Percentiles rank a stretch among this genome's conserved stretches.
Evolutionary conservation across 2,797 vertebrate species (phyloP).

Genomic region (Paramormyrops hopkinsi): DNA sequence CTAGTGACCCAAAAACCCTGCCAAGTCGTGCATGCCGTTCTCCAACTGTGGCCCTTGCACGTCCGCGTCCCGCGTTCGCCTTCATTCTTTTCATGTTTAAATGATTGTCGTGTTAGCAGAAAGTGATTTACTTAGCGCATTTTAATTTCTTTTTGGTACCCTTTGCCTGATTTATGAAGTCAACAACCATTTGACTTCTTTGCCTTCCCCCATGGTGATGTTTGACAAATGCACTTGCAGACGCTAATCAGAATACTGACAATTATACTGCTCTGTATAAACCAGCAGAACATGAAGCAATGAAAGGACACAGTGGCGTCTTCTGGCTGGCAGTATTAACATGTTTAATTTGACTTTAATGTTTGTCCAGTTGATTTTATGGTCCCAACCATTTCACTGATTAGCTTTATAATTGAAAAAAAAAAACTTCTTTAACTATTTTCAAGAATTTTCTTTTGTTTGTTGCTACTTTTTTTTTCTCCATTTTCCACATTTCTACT

Average conservation of each 20-base stretch:
- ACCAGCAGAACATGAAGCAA: neutral
- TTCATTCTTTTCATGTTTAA: neutral
- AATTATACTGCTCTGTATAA: neutral
- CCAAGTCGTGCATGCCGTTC: neutral
- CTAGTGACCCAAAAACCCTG: neutral
- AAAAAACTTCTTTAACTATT: neutral
- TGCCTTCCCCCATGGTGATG: neutral
- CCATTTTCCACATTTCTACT: neutral
- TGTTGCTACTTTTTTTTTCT: neutral
- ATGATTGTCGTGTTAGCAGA: neutral
- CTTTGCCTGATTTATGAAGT: slow-evolving; percentile 5
- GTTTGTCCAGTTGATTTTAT: neutral
- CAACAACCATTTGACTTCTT: neutral
- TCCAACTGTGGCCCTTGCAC: neutral
- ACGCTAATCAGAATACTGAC: neutral
- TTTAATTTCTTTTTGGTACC: neutral
- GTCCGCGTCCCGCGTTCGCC: neutral
- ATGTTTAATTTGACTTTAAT: neutral
- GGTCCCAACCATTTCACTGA: neutral
- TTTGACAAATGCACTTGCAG: neutral
- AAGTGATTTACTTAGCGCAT: neutral
- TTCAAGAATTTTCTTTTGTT: neutral
- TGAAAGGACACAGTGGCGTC: neutral
- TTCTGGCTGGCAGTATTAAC: neutral
- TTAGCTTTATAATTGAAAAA: neutral